Percentiles rank a stretch among this genome's conserved stretches.
Evolutionary conservation across 2,113 vertebrate species (phyloP).

Genomic region (Himantopus leucocephalus): DNA sequence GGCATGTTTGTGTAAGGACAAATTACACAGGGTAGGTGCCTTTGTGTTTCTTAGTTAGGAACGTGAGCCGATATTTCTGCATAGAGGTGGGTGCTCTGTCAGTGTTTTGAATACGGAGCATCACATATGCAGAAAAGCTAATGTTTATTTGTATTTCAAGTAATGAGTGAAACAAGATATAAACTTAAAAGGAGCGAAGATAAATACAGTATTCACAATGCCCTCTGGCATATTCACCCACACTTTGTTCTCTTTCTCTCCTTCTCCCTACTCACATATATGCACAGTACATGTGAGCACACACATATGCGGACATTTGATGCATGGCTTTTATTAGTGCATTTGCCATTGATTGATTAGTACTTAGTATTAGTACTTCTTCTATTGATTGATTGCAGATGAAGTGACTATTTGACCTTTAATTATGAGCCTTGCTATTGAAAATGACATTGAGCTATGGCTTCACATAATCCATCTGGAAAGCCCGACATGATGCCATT

Average conservation of each 20-base stretch:
- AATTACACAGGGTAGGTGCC: conserved; percentile 9
- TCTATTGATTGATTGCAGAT: conserved; percentile 98
- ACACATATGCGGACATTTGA: conserved; percentile 80
- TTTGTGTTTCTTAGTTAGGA: neutral
- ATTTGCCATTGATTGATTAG: conserved; percentile 90
- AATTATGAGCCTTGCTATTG: conserved; percentile 91
- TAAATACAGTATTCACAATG: conserved; percentile 2
- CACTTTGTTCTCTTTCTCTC: conserved; percentile 60
- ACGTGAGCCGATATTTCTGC: neutral
- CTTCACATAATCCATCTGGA: conserved; percentile 86
- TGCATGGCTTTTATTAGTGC: conserved; percentile 99
- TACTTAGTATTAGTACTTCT: conserved; percentile 85
- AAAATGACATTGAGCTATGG: conserved; percentile 88
- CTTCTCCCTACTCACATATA: conserved; percentile 40
- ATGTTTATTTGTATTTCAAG: conserved; percentile 21
- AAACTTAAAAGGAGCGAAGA: neutral
- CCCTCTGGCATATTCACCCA: conserved; percentile 5
- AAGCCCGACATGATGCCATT: conserved; percentile 86
- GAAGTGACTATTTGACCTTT: conserved; percentile 98
- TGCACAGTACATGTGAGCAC: conserved; percentile 71
- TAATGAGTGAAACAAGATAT: conserved; percentile 6
- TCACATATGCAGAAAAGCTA: neutral
- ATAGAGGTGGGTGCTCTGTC: neutral
- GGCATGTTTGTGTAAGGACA: conserved; percentile 51
- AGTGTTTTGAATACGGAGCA: neutral